These are phyloP conservation scores for Caiman crocodilus DNA, from an alignment of 2,797 vertebrate genomes.

Conservation along the genomic window DNA sequence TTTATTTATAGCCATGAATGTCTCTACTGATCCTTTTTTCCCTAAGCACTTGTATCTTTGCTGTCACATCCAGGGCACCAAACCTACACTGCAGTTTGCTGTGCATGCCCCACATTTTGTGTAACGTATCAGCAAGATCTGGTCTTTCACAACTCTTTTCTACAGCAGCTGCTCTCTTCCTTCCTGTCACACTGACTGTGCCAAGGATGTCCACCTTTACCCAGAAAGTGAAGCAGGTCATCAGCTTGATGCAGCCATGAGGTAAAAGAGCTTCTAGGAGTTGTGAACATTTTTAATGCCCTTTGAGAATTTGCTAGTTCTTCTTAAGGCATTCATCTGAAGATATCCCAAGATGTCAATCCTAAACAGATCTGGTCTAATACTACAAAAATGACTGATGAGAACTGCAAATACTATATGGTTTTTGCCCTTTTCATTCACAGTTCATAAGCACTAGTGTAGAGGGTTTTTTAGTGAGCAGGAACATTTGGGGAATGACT, in stretches of 20 bases:
- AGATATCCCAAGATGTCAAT: neutral
- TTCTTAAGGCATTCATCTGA: rapidly evolving
- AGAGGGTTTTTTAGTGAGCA: neutral
- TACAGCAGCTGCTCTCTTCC: neutral
- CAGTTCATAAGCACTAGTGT: neutral
- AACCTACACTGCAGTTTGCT: slow-evolving; percentile 1
- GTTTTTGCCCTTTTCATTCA: neutral
- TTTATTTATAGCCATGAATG: slow-evolving; percentile 67
- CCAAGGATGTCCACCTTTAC: neutral
- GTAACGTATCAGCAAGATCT: slow-evolving; percentile 31
- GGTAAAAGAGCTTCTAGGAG: rapidly evolving
- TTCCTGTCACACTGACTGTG: neutral
- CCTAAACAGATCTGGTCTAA: neutral
- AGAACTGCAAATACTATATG: neutral
- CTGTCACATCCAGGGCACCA: slow-evolving; percentile 17
- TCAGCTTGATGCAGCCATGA: neutral
- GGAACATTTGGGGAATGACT: neutral
- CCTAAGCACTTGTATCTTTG: neutral
- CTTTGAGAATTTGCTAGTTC: neutral
- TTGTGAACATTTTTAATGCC: neutral
- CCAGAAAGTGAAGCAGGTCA: neutral
- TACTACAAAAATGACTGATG: neutral
- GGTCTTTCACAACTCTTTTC: neutral
- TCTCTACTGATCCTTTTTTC: neutral
- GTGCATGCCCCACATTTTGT: neutral